Percentiles rank a stretch among this genome's conserved stretches.
These are phyloP conservation scores for Pammene aurita DNA, from an alignment of 2,888 invertebrate species.

Conservation along the genomic window DNA sequence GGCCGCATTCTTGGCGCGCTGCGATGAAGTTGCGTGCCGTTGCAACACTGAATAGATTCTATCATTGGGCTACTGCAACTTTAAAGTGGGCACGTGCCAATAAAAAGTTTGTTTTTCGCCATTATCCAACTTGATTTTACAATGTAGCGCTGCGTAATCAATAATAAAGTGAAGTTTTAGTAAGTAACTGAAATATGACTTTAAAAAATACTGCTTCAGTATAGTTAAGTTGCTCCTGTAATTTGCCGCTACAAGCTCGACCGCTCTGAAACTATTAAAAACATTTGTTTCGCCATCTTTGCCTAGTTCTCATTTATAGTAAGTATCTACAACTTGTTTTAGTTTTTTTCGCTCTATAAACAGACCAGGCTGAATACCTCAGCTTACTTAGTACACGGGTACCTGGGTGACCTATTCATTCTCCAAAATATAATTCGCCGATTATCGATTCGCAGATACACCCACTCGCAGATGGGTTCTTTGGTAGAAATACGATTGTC, in stretches of 20 bases:
- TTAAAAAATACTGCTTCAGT: not conserved
- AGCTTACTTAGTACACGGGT: too few relatives aligned
- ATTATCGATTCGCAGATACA: too few relatives aligned
- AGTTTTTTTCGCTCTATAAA: not conserved
- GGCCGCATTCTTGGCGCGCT: conserved; percentile 49
- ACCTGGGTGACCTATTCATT: too few relatives aligned
- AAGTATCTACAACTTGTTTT: not conserved
- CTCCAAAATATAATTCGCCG: too few relatives aligned
- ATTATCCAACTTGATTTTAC: not conserved
- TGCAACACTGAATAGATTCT: conserved; percentile 58
- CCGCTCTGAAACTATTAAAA: conserved; percentile 58
- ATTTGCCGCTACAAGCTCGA: conserved; percentile 66
- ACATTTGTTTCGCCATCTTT: conserved; percentile 41
- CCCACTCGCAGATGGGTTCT: too few relatives aligned
- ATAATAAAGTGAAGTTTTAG: not conserved
- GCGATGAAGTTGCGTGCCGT: conserved; percentile 48
- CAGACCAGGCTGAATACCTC: not conserved
- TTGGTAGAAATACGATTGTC: too few relatives aligned
- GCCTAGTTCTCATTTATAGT: conserved; percentile 37
- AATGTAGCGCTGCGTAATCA: not conserved
- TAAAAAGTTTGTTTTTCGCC: conserved; percentile 48
- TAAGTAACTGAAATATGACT: not conserved
- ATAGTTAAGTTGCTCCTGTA: conserved; percentile 50
- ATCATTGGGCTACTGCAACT: conserved; percentile 49
- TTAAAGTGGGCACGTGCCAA: conserved; percentile 54